Evolutionary conservation across 2,797 vertebrate species (phyloP), one percentile per base, ranked within the genome.

Genomic region (Lagocephalus sceleratus): DNA sequence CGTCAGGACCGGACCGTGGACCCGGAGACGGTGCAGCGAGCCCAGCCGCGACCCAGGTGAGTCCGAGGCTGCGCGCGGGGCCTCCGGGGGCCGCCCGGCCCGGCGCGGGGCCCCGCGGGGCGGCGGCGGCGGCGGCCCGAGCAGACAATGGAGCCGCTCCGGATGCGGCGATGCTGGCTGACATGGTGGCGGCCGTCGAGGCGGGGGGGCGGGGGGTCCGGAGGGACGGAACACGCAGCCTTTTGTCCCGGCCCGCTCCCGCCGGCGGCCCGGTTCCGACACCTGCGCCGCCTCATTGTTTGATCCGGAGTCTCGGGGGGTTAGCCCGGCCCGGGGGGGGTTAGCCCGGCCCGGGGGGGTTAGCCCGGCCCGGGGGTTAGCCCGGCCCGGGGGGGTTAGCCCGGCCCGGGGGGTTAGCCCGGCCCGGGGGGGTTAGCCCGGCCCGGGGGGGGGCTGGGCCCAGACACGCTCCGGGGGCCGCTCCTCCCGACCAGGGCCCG

Each of bases 1-100:
- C 88, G 88, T 89, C 86, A 88, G 89, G 89, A 91, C 88, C 90
- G 87, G 88, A 90, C 82, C 86, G 89, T 86, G 88, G 90, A 88
- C 87, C 86, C 89, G 88, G 88, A 91, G 89, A 87, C 87, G 85
- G 87, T 84, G 86, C 81, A 86, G 85, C 83, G 87, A 89, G 85
- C 85, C 86, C 76, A 70, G 84, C 87, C 85, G 78, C 89, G 73
- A 89, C 79, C 83, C 89, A 92, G 91, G 91, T 92, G 87, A 92
- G 91, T 81, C 89, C 91, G 91, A 79, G 91, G 91, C 89, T 90
- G 57, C 45, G 60, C 5, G 42, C 38, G 75, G 50, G 91, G 91
- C 91, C 91, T n/a, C n/a, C n/a, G n/a, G n/a, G n/a, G n/a, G n/a
- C n/a, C n/a, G n/a, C n/a, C 84, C 85, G 60, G 68, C 62, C 52